Evolutionary conservation across 2,113 vertebrate genomes (phyloP).

Genomic region (Ophiodon elongatus): DNA sequence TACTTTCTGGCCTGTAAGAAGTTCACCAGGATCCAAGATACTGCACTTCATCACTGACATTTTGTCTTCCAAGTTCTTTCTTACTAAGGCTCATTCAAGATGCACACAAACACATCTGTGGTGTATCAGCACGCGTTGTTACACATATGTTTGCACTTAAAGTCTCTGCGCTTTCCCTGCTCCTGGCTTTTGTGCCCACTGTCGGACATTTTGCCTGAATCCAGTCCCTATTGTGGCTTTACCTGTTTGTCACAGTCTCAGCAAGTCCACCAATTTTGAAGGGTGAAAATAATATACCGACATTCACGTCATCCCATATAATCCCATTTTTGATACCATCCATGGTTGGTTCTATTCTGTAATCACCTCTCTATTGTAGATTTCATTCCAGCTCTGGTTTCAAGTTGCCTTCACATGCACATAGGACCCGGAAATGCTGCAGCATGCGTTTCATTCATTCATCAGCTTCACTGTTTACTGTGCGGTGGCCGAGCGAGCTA

Average conservation of each 20-base stretch:
- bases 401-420: too few species aligned
- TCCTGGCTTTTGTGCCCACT: conserved; percentile 23
- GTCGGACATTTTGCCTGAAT: conserved; percentile 5
- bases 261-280: background rate
- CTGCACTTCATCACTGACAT: conserved; percentile 41
- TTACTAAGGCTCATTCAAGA: conserved; percentile 16
- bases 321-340: too few species aligned
- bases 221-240: background rate
- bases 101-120: conserved; percentile 51
- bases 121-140: conserved; percentile 29
- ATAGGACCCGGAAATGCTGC: too few species aligned
- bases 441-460: too few species aligned
- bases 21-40: conserved; percentile 44
- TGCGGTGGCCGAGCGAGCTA: too few species aligned
- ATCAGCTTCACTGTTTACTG: too few species aligned
- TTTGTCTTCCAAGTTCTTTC: conserved; percentile 1
- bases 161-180: conserved; percentile 21
- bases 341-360: too few species aligned
- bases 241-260: background rate
- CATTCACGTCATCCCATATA: background rate
- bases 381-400: too few species aligned
- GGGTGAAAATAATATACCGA: background rate
- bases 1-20: conserved; percentile 47
- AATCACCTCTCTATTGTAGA: too few species aligned
- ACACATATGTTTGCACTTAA: conserved; percentile 68